Evolutionary conservation across 64 coral and sea anemone genomes (phyloP).

Genomic region (Porites lutea): DNA sequence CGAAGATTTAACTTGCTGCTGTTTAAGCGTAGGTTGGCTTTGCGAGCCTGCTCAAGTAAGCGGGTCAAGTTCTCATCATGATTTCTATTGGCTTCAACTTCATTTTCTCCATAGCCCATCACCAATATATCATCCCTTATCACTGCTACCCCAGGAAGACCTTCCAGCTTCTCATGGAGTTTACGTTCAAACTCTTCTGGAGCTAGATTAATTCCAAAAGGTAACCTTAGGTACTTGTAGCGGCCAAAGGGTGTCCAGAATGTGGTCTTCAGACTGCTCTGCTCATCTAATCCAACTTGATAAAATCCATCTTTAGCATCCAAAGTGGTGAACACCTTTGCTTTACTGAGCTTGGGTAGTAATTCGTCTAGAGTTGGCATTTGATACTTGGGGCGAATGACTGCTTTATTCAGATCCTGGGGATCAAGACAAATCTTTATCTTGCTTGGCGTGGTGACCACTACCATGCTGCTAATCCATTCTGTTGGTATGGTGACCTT

Average conservation of each 20-base stretch:
- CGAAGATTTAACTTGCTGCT: conserved; percentile 25
- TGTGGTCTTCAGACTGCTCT: conserved; percentile 7
- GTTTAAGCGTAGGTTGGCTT: conserved; percentile 24
- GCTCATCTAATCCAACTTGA: conserved; percentile 30
- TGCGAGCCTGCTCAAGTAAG: conserved; percentile 4
- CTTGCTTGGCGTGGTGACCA: not conserved
- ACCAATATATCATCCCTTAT: too few relatives aligned
- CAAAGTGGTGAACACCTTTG: not conserved
- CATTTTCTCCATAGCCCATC: too few relatives aligned
- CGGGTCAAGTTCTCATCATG: conserved; percentile 18
- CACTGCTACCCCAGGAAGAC: too few relatives aligned
- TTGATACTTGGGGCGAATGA: not conserved
- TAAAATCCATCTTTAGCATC: conserved; percentile 37
- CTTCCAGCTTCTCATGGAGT: not conserved
- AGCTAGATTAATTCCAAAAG: conserved; percentile 38
- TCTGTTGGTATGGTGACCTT: too few relatives aligned
- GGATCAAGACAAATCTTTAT: not conserved
- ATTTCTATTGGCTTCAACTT: too few relatives aligned
- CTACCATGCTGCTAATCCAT: conserved; percentile 17
- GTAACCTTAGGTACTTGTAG: conserved; percentile 14
- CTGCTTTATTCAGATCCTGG: conserved; percentile 6
- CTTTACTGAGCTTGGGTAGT: conserved; percentile 24
- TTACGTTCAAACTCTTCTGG: conserved; percentile 22
- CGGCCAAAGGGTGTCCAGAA: conserved; percentile 32
- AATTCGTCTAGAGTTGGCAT: conserved; percentile 26